Evolutionary conservation across 2,113 vertebrate species (phyloP), one percentile per base, ranked within the genome.

Genomic region (Muntiacus reevesi): DNA sequence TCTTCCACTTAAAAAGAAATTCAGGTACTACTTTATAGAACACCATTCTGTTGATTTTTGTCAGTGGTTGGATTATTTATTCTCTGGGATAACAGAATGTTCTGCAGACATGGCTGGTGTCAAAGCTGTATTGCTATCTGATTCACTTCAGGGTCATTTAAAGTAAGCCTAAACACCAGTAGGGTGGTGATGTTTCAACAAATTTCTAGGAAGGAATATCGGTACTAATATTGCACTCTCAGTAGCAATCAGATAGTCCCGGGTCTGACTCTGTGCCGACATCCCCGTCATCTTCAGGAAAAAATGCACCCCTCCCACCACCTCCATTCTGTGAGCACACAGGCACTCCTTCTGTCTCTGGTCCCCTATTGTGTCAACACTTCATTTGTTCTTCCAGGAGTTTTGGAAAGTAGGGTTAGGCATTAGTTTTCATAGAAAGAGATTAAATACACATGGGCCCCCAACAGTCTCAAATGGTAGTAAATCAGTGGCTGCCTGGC

Each of bases 11-110:
- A 2, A 94, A 95, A 93, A 76, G 45, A 83, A 91, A 87, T 71
- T 83, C 60, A 43, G 19, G 3, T 52, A 28, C 19, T 60, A 36
- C 50, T 94, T 43, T 23, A 16, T 55, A 12, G 71, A 36, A 33
- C 17, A 6, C 71, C 83, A 33, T 67, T 25, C 87, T 98, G 25
- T 95, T 97, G 98, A 94, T 98, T 98, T 98, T 96, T 98, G 1
- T 95, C 79, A 84, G 79, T 55, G 59, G 76, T 95, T 96, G 87
- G 95, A 30, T 83, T 98, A 76, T 98, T 98, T 98, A 81, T 55
- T 81, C 25, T 50, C 47, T 62, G 50, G 16, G 12, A n/a, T 54
- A 86, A 87, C 90, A 91, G 52, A 95, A 96, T 81, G 33, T 96
- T 91, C 36, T 71, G 55, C 81, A 97, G 92, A 97, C 82, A 96